Percentiles rank a stretch among this genome's conserved stretches.
phyloP scores from a whole-genome alignment of 1,140 invertebrate species.

The Ephestia elutella region DNA sequence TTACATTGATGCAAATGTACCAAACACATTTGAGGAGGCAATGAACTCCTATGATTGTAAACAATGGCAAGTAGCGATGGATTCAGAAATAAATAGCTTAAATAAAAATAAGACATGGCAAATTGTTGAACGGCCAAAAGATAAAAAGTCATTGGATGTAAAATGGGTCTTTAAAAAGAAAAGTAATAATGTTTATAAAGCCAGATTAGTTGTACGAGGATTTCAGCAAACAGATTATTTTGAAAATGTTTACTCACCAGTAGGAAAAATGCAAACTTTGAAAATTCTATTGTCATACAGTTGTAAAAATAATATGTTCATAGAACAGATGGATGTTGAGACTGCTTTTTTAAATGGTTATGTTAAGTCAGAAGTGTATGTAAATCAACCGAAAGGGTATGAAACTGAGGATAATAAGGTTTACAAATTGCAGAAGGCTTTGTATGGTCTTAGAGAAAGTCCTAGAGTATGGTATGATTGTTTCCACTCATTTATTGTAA shows the following conservation, averaged over 20 bases:
- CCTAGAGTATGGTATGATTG: conserved; percentile 28
- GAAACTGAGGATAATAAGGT: conserved; percentile 25
- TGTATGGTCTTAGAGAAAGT: conserved; percentile 27
- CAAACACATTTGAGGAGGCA: conserved; percentile 37
- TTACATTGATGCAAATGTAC: conserved; percentile 37
- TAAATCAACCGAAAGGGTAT: conserved; percentile 29
- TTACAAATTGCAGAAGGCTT: conserved; percentile 28
- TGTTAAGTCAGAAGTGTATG: conserved; percentile 54
- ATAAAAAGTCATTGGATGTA: conserved; percentile 33
- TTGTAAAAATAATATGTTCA: conserved; percentile 32
- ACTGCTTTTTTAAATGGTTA: conserved; percentile 50
- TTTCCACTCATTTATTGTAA: conserved; percentile 22
- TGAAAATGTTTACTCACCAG: conserved; percentile 43
- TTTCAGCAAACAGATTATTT: conserved; percentile 27
- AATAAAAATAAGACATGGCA: conserved; percentile 47
- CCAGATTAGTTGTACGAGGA: conserved; percentile 31
- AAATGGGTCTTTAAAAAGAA: conserved; percentile 32
- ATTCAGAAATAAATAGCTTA: conserved; percentile 41
- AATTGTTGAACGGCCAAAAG: conserved; percentile 27
- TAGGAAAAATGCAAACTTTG: conserved; percentile 36
- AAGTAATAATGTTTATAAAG: conserved; percentile 34
- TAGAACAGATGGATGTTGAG: conserved; percentile 55
- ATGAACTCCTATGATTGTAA: conserved; percentile 31
- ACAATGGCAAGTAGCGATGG: conserved; percentile 40
- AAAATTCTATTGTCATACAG: conserved; percentile 39